Base-by-base conservation (phyloP, 2,113 vertebrate genomes). In the Triplophysa rosa region DNA sequence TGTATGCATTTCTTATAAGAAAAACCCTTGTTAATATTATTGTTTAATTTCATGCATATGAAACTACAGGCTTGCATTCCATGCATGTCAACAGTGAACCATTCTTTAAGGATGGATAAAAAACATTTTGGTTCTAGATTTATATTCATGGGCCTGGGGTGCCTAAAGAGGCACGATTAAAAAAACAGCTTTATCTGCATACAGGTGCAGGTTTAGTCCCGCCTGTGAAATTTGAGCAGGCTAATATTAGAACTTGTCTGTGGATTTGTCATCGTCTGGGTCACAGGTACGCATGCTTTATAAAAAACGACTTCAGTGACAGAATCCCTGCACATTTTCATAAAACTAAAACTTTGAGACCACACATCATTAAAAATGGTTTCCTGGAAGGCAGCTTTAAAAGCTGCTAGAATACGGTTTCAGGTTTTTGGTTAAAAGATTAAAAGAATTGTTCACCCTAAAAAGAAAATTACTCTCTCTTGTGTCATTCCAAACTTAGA, bases 161-260 rank as follows among this genome's bases (percentile, higher is more conserved):
- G 26, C 17, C 49, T 33, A 21, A 56, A 19, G 14, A 62, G 29
- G 19, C 2, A 21, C 10, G 26, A n/a, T n/a, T 0, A 54, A 54
- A 33, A 59, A 24, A 26, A 12, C 14, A 0, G 58, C 24, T 62
- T 45, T 7, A 62, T 74, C 14, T 74, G 37, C 37, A 19, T 74
- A 47, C 21, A 47, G 56, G 37, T 62, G 56, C 56, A 42, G n/a
- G 14, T 62, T 74, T 23, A 47, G 37, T 16, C 21, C 37, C 24
- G 37, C 37, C 56, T 17, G 71, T 24, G 71, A 74, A 74, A 74
- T 74, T 21, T 19, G 2, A 74, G 58, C 14, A 26, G 71, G 37
- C 71, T 74, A 74, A 74, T 45, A 62, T 62, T 74, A 62, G 58
- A 74, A 62, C n/a, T 17, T 62, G 56, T 73, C 70, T 17, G 54